phyloP scores from a whole-genome alignment of 23 tunicate species.

The Trididemnum miniatum region DNA sequence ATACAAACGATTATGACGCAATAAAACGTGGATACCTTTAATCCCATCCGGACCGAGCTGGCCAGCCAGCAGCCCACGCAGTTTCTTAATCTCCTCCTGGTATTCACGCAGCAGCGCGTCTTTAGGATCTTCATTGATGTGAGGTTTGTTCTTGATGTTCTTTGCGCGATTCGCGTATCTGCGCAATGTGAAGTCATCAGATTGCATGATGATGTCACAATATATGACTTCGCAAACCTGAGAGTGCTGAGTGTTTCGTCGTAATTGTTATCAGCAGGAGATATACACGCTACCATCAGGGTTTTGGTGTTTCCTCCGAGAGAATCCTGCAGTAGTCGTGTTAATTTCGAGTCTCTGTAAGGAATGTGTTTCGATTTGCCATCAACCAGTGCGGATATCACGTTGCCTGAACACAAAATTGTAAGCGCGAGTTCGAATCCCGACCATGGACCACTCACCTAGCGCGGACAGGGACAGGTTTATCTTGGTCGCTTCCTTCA shows the following conservation, averaged over 20 bases:
- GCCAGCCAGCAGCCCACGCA: constrained; percentile 84
- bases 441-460: constrained; percentile 31
- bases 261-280: constrained; percentile 99
- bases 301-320: constrained; percentile 99
- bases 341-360: constrained; percentile 93
- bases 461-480: constrained; percentile 96
- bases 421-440: not conserved
- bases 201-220: not conserved
- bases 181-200: not conserved
- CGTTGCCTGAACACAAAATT: constrained; percentile 78
- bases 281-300: constrained; percentile 92
- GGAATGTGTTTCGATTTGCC: constrained; percentile 99
- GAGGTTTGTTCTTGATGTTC: constrained; percentile 99
- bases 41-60: constrained; percentile 95
- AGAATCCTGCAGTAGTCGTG: constrained; percentile 95
- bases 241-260: constrained; percentile 99
- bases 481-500: constrained; percentile 98
- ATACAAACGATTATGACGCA: too few relatives aligned
- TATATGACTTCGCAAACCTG: constrained; percentile 32
- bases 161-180: constrained; percentile 99
- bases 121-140: constrained; percentile 98
- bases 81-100: constrained; percentile 95
- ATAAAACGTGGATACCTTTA: too few relatives aligned
- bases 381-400: constrained; percentile 97
- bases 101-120: constrained; percentile 97